Percentiles rank a stretch among this genome's conserved stretches.
Conservation (phyloP, 2,113 vertebrate species). For the Platichthys flesus region DNA sequence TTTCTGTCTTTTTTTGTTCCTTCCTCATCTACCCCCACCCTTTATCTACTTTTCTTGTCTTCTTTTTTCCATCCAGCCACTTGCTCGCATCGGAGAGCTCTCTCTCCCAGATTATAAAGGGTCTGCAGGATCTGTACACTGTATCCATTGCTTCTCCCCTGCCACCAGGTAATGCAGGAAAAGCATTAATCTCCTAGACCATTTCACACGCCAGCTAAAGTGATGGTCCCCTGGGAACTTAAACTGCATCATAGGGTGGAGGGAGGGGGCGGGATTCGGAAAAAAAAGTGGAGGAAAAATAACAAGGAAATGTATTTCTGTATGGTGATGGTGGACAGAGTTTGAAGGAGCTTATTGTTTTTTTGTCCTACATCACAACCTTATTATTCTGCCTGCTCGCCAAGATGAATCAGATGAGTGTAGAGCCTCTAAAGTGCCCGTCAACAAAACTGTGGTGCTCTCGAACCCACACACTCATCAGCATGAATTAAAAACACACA, state of each 20-base stretch:
- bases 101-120: slow-evolving; percentile 70
- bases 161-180: slow-evolving; percentile 75
- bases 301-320: slow-evolving; percentile 39
- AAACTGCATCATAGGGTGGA: slow-evolving; percentile 63
- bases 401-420: slow-evolving; percentile 53
- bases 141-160: slow-evolving; percentile 66
- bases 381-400: slow-evolving; percentile 47
- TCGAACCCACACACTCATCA: slow-evolving; percentile 21
- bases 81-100: slow-evolving; percentile 55
- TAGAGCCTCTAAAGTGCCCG: slow-evolving; percentile 46
- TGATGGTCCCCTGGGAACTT: slow-evolving; percentile 72
- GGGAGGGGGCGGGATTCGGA: neutral
- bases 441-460: slow-evolving; percentile 24
- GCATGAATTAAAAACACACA: slow-evolving; percentile 9
- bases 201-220: slow-evolving; percentile 75
- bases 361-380: slow-evolving; percentile 59
- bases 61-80: slow-evolving; percentile 12
- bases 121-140: slow-evolving; percentile 47
- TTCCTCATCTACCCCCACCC: slow-evolving; percentile 7
- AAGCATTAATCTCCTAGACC: slow-evolving; percentile 75
- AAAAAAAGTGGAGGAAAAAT: neutral
- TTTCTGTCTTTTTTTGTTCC: slow-evolving; percentile 11
- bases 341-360: slow-evolving; percentile 37
- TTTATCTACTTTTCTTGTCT: slow-evolving; percentile 12
- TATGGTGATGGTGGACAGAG: no score